Base-by-base conservation (phyloP, 64 coral and sea anemone genomes). In the Montipora capricornis region DNA sequence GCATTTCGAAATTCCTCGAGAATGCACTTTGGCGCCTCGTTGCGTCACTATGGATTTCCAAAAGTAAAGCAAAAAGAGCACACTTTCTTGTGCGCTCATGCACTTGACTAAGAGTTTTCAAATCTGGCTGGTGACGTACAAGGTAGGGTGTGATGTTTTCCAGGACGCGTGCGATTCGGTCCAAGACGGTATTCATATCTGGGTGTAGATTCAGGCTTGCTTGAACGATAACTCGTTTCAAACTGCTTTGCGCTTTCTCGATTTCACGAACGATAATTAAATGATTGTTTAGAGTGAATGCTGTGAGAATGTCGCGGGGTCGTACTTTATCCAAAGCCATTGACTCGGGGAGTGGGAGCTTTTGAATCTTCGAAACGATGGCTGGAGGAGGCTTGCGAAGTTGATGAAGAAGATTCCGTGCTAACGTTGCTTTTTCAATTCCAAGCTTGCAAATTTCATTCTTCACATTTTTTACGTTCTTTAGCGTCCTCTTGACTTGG, bases 81-180 rank as follows among this genome's bases (percentile, higher is more conserved):
- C 53, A 57, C 78, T 55, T 53, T 55, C 51, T 80, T 55, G 78
- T 55, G 16, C 57, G 78, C 9, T 80, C 50, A 2, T 80, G 20
- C 19, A 80, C 49, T 80, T 80, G 78, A 80, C 20, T 17, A 3
- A 80, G 78, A 20, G 49, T 55, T 20, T 24, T 80, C 17, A 80
- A 20, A 80, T 80, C 78, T 4, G 57, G 20, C 49, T 55, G 52
- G 16, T 73, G 60, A 4, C 15, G 0, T 14, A 66, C 15, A 14
- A 66, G 61, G 20, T 45, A 61, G 52, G 14, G n/a, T 82, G n/a
- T 29, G 55, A 60, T 82, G 11, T 6, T 44, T 29, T 82, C 52
- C 9, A 59, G 44, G n/a, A 24, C 19, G 3, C 37, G n/a, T 5
- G 37, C 16, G 52, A 24, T 53, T 37, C 11, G 19, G 20, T 55